Evolutionary conservation across 2,113 vertebrate genomes (phyloP).

Genomic region (Origma solitaria): DNA sequence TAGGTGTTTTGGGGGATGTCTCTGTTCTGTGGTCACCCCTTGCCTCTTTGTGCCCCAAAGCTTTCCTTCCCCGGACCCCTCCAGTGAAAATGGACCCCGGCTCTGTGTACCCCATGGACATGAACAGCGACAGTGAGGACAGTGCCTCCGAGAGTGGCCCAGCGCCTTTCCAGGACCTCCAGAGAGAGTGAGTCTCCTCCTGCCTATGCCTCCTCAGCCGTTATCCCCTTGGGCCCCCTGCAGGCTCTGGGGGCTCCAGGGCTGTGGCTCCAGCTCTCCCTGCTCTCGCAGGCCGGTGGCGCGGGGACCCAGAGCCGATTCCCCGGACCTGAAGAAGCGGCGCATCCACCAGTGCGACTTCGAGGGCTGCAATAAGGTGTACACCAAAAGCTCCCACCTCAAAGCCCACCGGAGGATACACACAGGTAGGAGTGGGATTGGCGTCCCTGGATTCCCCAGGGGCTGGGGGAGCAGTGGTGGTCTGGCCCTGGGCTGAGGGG

Average conservation of each 20-base stretch:
- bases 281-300: neutral
- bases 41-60: neutral
- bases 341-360: slow-evolving; percentile 97
- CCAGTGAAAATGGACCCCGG: slow-evolving; percentile 72
- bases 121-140: slow-evolving; percentile 75
- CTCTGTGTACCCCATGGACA: slow-evolving; percentile 71
- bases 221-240: neutral
- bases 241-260: accelerated
- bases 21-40: neutral
- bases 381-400: slow-evolving; percentile 97
- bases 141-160: slow-evolving; percentile 64
- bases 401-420: slow-evolving; percentile 96
- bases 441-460: accelerated
- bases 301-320: slow-evolving; percentile 57
- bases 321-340: slow-evolving; percentile 88
- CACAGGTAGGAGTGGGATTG: slow-evolving; percentile 76
- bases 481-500: accelerated
- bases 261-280: neutral
- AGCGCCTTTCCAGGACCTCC: slow-evolving; percentile 62
- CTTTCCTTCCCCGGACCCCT: slow-evolving; percentile 37
- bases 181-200: slow-evolving; percentile 66
- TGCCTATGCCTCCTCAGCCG: neutral
- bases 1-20: accelerated
- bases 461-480: accelerated
- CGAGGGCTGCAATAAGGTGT: slow-evolving; percentile 95